Base-by-base conservation (phyloP, 2,113 vertebrate species). In the Hiodon alosoides region DNA sequence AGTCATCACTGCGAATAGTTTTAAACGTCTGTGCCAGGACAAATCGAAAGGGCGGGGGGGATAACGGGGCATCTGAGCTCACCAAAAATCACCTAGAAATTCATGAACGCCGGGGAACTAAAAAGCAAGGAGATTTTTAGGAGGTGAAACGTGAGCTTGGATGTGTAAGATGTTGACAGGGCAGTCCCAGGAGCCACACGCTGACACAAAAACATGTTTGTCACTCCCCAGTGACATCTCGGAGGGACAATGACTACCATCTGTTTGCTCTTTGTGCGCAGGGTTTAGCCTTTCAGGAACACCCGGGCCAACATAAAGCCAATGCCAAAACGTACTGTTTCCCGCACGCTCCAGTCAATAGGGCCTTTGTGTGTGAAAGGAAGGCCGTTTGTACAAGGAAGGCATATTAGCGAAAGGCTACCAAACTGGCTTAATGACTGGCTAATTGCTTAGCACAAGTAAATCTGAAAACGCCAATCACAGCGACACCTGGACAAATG, bases 241-340 rank as follows among this genome's bases (percentile, higher is more conserved):
- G 71, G 68, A 11, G 72, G 46, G 53, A 66, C 5, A 73, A 77
- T 72, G 68, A 55, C 58, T 47, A 72, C 75, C 78, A 79, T 77
- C 78, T 77, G 78, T 59, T 70, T 70, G 71, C 53, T 71, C 68
- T 77, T 79, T 74, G 71, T 77, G 66, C 51, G 70, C 55, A 53
- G 59, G 67, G 62, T 65, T 64, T 62, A 71, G 59, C 57, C 71
- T 57, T 52, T 71, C 14, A 74, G 55, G 62, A 73, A 65, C 75
- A 74, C 61, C n/a, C 71, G 57, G 54, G 13, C 60, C 0, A 3
- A 50, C 59, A 76, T 69, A 69, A 52, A 69, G 75, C 59, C 17
- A 13, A 31, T 52, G 60, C 58, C 60, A 17, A 77, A 67, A 68
- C 73, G 67, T 54, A 77, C 78, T 60, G 31, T 74, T 73, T 71